These are phyloP conservation scores for Malacoraja senta DNA, from an alignment of 2,797 vertebrate genomes.

Conservation along the genomic window DNA sequence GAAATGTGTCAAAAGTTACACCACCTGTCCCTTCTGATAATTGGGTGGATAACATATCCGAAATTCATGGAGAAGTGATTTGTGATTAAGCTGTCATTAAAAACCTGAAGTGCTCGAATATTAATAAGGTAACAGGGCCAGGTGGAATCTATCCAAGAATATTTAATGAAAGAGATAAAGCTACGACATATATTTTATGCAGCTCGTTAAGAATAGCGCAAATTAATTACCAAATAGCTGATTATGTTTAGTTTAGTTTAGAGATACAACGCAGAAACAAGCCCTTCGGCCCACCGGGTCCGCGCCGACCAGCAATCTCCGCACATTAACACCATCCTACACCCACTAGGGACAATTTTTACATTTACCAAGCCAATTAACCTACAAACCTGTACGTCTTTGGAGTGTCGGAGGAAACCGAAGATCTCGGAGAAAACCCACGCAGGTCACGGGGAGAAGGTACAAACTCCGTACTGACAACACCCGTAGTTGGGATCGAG, in stretches of 20 bases:
- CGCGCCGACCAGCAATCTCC: too few relatives aligned
- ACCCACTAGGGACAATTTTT: too few relatives aligned
- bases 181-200: not conserved
- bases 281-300: too few relatives aligned
- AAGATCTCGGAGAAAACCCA: too few relatives aligned
- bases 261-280: too few relatives aligned
- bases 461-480: too few relatives aligned
- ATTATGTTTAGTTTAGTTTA: not conserved
- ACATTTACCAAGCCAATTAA: too few relatives aligned
- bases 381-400: too few relatives aligned
- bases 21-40: not conserved
- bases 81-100: conserved; percentile 27
- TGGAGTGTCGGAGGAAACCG: too few relatives aligned
- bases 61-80: conserved; percentile 15
- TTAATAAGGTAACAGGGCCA: conserved; percentile 32
- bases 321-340: too few relatives aligned
- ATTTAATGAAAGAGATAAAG: conserved; percentile 14
- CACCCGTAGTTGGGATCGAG: too few relatives aligned
- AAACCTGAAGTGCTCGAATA: conserved; percentile 1
- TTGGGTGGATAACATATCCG: not conserved
- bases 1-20: not conserved
- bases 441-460: too few relatives aligned
- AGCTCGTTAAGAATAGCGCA: not conserved
- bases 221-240: not conserved
- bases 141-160: conserved; percentile 34